Conservation (phyloP, 2,888 invertebrate species). For the Cantharis nigra region DNA sequence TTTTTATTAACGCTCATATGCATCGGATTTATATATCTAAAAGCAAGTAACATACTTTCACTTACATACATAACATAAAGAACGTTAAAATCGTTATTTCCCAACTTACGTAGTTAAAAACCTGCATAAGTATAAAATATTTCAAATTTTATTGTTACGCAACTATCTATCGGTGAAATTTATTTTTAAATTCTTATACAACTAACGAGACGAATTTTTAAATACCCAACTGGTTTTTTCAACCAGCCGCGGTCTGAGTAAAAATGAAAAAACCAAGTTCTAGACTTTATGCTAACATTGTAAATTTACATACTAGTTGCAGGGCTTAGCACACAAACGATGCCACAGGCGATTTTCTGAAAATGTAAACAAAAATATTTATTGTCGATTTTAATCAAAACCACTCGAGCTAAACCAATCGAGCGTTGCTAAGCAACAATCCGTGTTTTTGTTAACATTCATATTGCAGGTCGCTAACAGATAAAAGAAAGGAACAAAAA, state of each 20-base stretch:
- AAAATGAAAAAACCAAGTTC: background rate
- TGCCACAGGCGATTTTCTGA: too few relatives aligned
- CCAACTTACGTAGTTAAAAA: constrained; percentile 11
- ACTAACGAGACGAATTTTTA: background rate
- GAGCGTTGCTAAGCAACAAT: too few relatives aligned
- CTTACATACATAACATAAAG: constrained; percentile 16
- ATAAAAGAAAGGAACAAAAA: too few relatives aligned
- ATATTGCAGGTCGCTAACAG: too few relatives aligned
- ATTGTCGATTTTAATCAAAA: too few relatives aligned
- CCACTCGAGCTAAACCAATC: too few relatives aligned
- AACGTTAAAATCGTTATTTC: constrained; percentile 19
- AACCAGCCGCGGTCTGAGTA: background rate
- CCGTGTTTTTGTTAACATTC: too few relatives aligned
- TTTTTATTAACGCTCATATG: background rate
- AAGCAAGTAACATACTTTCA: constrained; percentile 19
- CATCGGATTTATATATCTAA: background rate
- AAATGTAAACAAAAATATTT: too few relatives aligned
- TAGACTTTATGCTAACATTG: background rate
- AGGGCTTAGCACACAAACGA: too few relatives aligned
- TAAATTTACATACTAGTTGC: background rate
- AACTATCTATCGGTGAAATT: background rate
- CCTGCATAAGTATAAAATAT: constrained; percentile 4
- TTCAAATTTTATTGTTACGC: constrained; percentile 7
- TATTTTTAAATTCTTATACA: background rate
- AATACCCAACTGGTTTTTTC: background rate